phyloP scores from a whole-genome alignment of 2,113 vertebrate genomes.

The Chroicocephalus ridibundus region DNA sequence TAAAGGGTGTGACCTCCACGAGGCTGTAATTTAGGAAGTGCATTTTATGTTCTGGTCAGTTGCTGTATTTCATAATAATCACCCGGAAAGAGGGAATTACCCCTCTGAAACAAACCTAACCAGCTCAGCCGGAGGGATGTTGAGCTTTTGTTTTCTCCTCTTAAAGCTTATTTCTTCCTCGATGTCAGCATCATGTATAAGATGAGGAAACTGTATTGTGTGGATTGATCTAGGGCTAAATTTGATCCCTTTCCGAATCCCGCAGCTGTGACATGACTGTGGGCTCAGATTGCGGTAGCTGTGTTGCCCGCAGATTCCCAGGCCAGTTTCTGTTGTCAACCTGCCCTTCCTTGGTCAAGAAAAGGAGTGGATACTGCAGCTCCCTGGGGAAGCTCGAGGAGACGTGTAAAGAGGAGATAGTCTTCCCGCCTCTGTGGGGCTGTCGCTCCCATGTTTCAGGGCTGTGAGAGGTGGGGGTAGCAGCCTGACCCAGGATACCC shows the following conservation, averaged over 20 bases:
- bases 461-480: neutral
- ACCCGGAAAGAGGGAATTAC: neutral
- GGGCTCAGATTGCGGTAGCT: neutral
- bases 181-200: neutral
- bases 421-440: neutral
- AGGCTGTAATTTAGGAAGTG: neutral
- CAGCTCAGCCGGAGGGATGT: neutral
- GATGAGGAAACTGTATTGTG: neutral
- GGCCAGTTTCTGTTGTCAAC: neutral
- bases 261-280: fast-evolving
- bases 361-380: neutral
- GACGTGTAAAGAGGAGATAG: neutral
- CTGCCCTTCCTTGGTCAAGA: neutral
- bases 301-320: neutral
- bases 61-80: neutral
- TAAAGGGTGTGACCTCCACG: neutral
- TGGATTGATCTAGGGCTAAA: neutral
- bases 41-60: neutral
- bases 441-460: neutral
- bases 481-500: neutral
- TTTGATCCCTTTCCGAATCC: neutral
- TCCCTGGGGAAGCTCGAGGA: neutral
- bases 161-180: neutral
- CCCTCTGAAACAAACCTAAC: neutral
- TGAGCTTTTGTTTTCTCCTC: neutral